Conservation (phyloP, 30 jellyfish, hydroid and myxozoan genomes). For the Turritopsis rubra region DNA sequence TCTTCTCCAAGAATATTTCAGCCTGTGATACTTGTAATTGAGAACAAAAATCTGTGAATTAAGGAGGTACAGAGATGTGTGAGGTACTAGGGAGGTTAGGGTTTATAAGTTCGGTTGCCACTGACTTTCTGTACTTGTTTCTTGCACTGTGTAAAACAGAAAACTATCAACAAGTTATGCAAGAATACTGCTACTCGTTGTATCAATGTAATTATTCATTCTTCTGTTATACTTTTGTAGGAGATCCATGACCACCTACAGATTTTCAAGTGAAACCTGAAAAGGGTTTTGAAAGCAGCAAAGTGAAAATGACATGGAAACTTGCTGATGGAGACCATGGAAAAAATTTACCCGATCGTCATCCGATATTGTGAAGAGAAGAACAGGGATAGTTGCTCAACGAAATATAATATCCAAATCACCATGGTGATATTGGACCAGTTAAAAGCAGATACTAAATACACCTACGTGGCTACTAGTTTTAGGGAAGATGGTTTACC, state of each 20-base stretch:
- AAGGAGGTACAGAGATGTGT: too few species aligned
- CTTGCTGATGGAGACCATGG: background rate
- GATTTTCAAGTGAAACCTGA: background rate
- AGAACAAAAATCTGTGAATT: too few species aligned
- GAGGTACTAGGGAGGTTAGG: too few species aligned
- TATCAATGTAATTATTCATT: too few species aligned
- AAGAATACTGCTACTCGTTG: too few species aligned
- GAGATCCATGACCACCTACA: background rate
- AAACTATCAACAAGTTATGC: too few species aligned
- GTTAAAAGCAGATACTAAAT: background rate
- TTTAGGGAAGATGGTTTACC: background rate
- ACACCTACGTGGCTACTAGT: background rate
- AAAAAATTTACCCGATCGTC: background rate
- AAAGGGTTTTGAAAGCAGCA: slow-evolving; percentile 1
- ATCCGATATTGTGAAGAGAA: background rate
- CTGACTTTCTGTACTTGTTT: too few species aligned
- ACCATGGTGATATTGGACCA: background rate
- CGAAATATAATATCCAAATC: background rate
- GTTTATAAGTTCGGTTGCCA: too few species aligned
- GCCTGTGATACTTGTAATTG: too few species aligned
- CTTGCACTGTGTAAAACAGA: too few species aligned
- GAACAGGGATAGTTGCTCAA: background rate
- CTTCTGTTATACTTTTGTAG: too few species aligned
- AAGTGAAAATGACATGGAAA: background rate
- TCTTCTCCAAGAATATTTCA: too few species aligned